These are phyloP conservation scores for Allobates femoralis DNA, from an alignment of 2,797 vertebrate species.

Conservation along the genomic window DNA sequence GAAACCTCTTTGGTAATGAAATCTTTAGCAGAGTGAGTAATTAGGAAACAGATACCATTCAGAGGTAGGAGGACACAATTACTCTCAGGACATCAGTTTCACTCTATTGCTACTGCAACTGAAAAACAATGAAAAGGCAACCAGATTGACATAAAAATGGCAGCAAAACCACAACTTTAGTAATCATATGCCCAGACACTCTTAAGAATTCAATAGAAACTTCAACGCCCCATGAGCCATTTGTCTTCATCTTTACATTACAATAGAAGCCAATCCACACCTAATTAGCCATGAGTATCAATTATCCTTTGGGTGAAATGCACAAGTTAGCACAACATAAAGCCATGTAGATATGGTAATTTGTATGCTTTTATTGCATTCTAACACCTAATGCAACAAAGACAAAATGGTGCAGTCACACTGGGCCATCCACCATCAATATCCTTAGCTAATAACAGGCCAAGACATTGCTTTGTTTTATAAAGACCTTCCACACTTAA, in stretches of 20 bases:
- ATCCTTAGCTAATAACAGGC: background rate
- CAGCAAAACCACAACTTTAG: background rate
- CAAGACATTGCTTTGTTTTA: background rate
- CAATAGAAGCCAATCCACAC: slow-evolving; percentile 21
- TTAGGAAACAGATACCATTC: slow-evolving; percentile 19
- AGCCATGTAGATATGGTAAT: slow-evolving; percentile 38
- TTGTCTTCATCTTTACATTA: background rate
- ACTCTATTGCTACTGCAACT: background rate
- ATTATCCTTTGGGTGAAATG: slow-evolving; percentile 16
- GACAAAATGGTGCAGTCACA: background rate
- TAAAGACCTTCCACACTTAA: background rate
- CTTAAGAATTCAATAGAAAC: background rate
- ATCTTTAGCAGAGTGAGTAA: background rate
- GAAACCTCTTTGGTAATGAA: background rate
- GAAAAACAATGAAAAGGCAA: slow-evolving; percentile 10
- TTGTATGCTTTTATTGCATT: slow-evolving; percentile 32
- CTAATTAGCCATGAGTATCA: slow-evolving; percentile 47
- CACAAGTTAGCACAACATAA: slow-evolving; percentile 29
- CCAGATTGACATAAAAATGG: slow-evolving; percentile 5
- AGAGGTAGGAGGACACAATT: slow-evolving; percentile 18
- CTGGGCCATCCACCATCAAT: background rate
- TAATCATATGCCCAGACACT: background rate
- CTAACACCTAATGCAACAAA: slow-evolving; percentile 12
- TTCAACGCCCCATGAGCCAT: slow-evolving; percentile 8
- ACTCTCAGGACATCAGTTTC: slow-evolving; percentile 24